These are phyloP conservation scores for Echinarachnius parma DNA, from an alignment of 53 echinoderm and acorn worm species.

Conservation along the genomic window DNA sequence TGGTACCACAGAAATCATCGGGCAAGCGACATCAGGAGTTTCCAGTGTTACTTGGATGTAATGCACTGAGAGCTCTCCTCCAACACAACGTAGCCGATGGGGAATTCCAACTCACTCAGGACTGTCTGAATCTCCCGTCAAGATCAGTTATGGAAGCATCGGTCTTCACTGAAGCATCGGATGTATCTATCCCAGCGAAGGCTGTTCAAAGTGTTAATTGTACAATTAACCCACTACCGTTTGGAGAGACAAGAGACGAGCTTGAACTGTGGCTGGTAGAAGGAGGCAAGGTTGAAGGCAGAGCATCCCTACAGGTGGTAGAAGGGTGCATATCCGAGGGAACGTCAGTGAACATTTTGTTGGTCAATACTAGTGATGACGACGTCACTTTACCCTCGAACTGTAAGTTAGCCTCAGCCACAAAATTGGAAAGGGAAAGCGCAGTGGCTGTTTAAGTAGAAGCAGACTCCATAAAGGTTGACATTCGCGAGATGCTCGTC, in stretches of 20 bases:
- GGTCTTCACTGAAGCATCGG: neutral
- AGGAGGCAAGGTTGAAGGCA: neutral
- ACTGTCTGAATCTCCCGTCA: neutral
- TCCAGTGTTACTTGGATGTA: conserved; percentile 44
- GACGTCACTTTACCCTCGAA: neutral
- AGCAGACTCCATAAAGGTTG: neutral
- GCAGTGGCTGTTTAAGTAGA: neutral
- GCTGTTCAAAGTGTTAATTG: neutral
- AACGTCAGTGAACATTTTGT: neutral
- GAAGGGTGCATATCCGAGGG: neutral
- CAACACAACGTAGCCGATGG: neutral
- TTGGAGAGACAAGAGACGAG: neutral
- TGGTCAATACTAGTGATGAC: conserved; percentile 1
- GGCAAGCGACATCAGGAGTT: conserved; percentile 10
- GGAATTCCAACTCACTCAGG: conserved; percentile 10
- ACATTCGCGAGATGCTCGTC: neutral
- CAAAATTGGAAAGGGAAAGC: neutral
- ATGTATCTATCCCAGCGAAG: neutral
- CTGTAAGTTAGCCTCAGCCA: neutral
- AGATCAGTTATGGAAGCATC: neutral
- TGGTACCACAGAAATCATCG: conserved; percentile 14
- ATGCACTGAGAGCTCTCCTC: conserved; percentile 17
- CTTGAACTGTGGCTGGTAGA: neutral
- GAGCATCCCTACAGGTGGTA: neutral
- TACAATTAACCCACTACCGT: neutral